Conservation (phyloP, 2,888 invertebrate genomes). For the Leucoma salicis region DNA sequence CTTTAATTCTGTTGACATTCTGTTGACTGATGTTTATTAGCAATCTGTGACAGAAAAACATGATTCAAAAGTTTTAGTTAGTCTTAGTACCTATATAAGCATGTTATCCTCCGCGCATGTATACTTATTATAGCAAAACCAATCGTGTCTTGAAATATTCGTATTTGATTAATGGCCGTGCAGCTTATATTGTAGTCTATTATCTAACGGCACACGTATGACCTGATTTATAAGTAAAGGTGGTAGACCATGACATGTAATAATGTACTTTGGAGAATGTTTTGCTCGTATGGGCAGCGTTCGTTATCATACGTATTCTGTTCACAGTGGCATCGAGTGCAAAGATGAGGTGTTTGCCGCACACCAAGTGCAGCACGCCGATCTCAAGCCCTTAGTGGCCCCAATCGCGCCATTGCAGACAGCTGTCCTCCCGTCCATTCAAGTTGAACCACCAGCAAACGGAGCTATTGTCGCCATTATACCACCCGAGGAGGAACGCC, state of each 20-base stretch:
- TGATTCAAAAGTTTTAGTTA: no score
- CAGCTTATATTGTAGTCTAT: constrained; percentile 42
- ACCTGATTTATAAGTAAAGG: constrained; percentile 29
- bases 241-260: constrained; percentile 39
- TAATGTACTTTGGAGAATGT: constrained; percentile 12
- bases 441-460: constrained; percentile 51
- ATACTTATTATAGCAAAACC: no score
- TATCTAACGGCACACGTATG: constrained; percentile 40
- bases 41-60: no score
- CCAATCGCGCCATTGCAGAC: constrained; percentile 33
- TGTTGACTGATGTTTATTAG: no score
- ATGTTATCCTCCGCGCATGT: no score
- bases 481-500: constrained; percentile 71
- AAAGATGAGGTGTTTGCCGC: constrained; percentile 89
- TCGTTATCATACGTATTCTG: constrained; percentile 56
- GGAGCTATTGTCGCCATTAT: constrained; percentile 63
- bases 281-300: constrained; percentile 36
- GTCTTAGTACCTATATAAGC: no score
- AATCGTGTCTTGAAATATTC: no score
- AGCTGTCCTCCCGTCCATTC: constrained; percentile 21
- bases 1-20: no score
- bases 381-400: constrained; percentile 63
- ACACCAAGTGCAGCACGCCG: constrained; percentile 78
- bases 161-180: constrained; percentile 44
- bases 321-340: constrained; percentile 89